Evolutionary conservation across 2,113 vertebrate species (phyloP), one percentile per base, ranked within the genome.

Genomic region (Clupea harengus): DNA sequence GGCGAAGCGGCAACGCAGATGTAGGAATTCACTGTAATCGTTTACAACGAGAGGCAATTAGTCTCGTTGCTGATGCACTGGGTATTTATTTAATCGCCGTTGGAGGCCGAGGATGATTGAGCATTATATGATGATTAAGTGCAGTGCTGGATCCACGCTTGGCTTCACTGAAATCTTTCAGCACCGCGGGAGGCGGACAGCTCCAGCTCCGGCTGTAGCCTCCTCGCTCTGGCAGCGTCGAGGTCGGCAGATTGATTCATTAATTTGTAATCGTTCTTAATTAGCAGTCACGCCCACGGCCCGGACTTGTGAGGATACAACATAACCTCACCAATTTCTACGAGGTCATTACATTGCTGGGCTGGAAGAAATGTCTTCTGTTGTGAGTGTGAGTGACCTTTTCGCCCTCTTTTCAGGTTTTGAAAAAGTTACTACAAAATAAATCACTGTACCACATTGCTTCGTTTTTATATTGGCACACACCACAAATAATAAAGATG

Each of bases 101-200:
- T 78, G 54, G 81, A 72, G 72, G 44, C 75, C 57, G 18, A 5
- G 75, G 32, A 50, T 52, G 84, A 89, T 57, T 82, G 39, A 57
- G 82, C 84, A 83, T 87, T 81, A 85, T 25, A 75, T 47, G 57
- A 87, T 87, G 84, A 57, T 78, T 84, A 87, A 64, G 45, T 57
- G 80, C 28, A 13, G 18, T 46, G 20, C 54, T 64, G 82, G 57
- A 82, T 45, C 72, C 81, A 67, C 44, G 39, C 28, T 32, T 45
- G 49, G 49, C 81, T 75, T 67, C 52, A 49, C 49, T 72, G 39
- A 39, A 46, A 64, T 87, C 72, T 78, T 75, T 88, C 83, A 85
- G 78, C 84, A 88, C 90, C 60, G 50, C 87, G 44, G 88, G 89
- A 84, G 75, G 81, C 75, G 88, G 50, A 88, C 75, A 87, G 90